These are phyloP conservation scores for Puffinus mauretanicus DNA, from an alignment of 2,113 vertebrate genomes.

Conservation along the genomic window DNA sequence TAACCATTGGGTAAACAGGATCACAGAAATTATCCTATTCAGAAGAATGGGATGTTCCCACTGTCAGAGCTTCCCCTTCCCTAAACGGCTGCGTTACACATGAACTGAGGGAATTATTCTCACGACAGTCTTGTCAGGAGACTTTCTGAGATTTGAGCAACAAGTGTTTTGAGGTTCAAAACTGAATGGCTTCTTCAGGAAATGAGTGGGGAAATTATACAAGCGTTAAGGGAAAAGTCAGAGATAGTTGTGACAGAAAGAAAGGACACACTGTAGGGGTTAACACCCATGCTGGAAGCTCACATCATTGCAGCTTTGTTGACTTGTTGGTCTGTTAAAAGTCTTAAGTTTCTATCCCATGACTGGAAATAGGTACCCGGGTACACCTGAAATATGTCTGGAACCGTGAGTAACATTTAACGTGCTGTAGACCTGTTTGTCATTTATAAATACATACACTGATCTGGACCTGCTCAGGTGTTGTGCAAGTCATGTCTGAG, in stretches of 20 bases:
- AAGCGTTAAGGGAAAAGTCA: not conserved
- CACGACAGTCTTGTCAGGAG: not conserved
- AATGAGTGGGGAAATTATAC: not conserved
- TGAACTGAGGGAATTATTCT: not conserved
- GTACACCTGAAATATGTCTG: not conserved
- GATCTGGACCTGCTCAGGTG: fast-evolving
- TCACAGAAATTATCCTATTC: not conserved
- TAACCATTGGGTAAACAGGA: not conserved
- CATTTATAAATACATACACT: not conserved
- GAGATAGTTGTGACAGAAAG: not conserved
- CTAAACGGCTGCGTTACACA: fast-evolving
- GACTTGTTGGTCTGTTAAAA: not conserved
- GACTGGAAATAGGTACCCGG: not conserved
- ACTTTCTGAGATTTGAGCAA: not conserved
- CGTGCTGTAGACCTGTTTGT: not conserved
- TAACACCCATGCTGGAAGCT: not conserved
- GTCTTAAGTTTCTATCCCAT: not conserved
- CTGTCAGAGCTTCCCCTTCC: not conserved
- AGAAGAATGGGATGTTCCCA: fast-evolving
- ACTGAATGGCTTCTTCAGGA: not conserved
- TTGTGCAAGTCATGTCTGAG: not conserved
- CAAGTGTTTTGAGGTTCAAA: not conserved
- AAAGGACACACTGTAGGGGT: not conserved
- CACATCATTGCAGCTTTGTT: not conserved
- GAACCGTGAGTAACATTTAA: not conserved